Evolutionary conservation across 2,888 invertebrate species (phyloP).

Genomic region (Eumacrocentrus americanus): DNA sequence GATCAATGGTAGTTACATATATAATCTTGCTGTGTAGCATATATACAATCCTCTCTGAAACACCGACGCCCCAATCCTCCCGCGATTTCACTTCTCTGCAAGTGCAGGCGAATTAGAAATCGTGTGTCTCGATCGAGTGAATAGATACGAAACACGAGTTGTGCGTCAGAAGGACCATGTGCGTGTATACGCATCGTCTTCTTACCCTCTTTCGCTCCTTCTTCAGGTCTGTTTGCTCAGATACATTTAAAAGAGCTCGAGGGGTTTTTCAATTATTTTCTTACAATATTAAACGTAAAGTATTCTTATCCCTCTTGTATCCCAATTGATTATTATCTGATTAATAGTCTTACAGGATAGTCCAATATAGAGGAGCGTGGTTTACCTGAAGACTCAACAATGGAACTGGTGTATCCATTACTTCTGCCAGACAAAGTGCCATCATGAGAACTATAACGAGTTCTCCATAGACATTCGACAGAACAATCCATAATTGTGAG

Average conservation of each 20-base stretch:
- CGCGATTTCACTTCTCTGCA: constrained; percentile 21
- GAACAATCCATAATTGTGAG: constrained; percentile 63
- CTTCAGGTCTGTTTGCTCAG: neutral
- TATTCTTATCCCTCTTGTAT: too few relatives aligned
- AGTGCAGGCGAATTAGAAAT: constrained; percentile 36
- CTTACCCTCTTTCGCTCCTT: neutral
- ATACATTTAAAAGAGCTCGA: too few relatives aligned
- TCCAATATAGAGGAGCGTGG: too few relatives aligned
- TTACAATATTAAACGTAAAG: too few relatives aligned
- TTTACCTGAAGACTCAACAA: constrained; percentile 64
- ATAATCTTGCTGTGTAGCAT: too few relatives aligned
- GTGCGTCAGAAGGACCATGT: constrained; percentile 1
- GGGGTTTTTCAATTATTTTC: too few relatives aligned
- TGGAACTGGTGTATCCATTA: constrained; percentile 64
- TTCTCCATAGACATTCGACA: constrained; percentile 65
- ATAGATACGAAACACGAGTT: constrained; percentile 29
- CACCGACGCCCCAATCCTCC: neutral
- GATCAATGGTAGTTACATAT: neutral
- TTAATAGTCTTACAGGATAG: too few relatives aligned
- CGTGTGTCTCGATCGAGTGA: constrained; percentile 39
- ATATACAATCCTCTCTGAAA: too few relatives aligned
- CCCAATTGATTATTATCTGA: too few relatives aligned
- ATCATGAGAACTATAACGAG: constrained; percentile 63
- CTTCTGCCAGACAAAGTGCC: constrained; percentile 64
- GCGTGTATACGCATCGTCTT: neutral